These are phyloP conservation scores for Penaeus vannamei DNA, from an alignment of 1,140 invertebrate genomes.

Conservation along the genomic window DNA sequence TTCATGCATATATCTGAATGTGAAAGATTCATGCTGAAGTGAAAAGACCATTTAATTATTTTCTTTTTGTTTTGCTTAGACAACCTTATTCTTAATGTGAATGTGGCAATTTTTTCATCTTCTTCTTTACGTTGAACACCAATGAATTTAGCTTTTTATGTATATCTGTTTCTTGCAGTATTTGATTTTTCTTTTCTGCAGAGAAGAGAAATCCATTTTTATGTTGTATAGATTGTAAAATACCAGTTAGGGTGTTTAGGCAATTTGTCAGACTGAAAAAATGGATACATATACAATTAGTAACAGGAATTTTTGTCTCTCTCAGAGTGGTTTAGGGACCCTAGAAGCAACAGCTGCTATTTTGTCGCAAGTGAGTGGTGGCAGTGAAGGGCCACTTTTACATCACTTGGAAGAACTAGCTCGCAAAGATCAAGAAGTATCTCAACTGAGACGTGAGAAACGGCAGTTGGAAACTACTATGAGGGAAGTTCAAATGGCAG, in stretches of 20 bases:
- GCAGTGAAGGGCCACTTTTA: conserved; percentile 78
- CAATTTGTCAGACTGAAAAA: not conserved
- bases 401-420: conserved; percentile 89
- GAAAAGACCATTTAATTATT: no score
- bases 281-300: not conserved
- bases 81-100: no score
- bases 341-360: conserved; percentile 62
- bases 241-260: no score
- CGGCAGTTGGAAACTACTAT: conserved; percentile 80
- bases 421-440: conserved; percentile 84
- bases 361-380: conserved; percentile 64
- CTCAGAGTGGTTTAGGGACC: conserved; percentile 50
- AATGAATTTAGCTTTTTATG: no score
- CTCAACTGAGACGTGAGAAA: conserved; percentile 81
- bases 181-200: not conserved
- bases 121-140: not conserved
- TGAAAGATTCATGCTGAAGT: no score
- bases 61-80: no score
- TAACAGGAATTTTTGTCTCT: not conserved
- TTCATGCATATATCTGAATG: no score
- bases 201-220: no score
- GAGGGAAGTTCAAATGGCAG: conserved; percentile 78
- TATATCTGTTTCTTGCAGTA: not conserved
- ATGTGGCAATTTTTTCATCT: no score
- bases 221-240: no score